These are phyloP conservation scores for Fragariocoptes setiger DNA, from an alignment of 1,140 invertebrate genomes.

Conservation along the genomic window DNA sequence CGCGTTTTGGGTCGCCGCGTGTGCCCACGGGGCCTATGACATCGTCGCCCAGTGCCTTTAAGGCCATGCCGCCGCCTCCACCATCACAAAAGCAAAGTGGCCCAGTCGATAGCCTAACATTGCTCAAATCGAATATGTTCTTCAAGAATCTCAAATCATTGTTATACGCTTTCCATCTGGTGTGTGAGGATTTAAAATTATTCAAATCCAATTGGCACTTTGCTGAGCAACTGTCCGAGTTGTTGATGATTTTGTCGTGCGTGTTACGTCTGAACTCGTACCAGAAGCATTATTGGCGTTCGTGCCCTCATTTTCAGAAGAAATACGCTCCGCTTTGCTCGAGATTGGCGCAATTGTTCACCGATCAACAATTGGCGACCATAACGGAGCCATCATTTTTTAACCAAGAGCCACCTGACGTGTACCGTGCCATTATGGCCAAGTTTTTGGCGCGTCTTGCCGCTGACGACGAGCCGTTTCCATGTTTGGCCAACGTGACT, in stretches of 20 bases:
- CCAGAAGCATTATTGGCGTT: conserved; percentile 45
- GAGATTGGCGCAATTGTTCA: neutral
- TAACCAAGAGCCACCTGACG: conserved; percentile 9
- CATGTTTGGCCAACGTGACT: conserved; percentile 26
- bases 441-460: neutral
- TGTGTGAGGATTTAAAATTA: conserved; percentile 63
- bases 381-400: conserved; percentile 11
- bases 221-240: conserved; percentile 29
- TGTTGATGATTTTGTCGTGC: conserved; percentile 38
- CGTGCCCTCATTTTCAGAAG: conserved; percentile 33
- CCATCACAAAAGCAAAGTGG: too few relatives aligned
- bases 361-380: conserved; percentile 13
- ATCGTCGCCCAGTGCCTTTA: too few relatives aligned
- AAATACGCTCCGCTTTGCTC: neutral
- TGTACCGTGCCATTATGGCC: conserved; percentile 9
- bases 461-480: conserved; percentile 23
- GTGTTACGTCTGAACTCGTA: conserved; percentile 32
- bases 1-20: too few relatives aligned
- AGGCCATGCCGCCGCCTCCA: too few relatives aligned
- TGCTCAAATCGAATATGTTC: too few relatives aligned
- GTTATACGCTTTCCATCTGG: conserved; percentile 47
- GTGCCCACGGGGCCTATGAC: too few relatives aligned
- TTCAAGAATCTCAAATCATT: neutral
- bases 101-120: too few relatives aligned
- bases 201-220: conserved; percentile 33